phyloP scores from a whole-genome alignment of 2,888 invertebrate species.

The Cephalotes varians region DNA sequence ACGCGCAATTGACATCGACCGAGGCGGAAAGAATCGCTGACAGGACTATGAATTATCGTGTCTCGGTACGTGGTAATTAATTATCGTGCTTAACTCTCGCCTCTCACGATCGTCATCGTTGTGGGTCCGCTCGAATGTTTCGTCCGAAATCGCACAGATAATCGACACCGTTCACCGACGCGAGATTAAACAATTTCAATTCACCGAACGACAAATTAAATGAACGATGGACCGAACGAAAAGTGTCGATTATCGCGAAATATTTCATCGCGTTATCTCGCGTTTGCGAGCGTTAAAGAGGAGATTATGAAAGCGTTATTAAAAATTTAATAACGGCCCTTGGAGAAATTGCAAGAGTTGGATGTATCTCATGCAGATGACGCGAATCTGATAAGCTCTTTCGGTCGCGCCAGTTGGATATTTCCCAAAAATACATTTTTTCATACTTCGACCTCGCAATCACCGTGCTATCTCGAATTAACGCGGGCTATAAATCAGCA shows the following conservation, averaged over 20 bases:
- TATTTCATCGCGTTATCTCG: conserved; percentile 25
- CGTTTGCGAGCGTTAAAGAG: conserved; percentile 15
- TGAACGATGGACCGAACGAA: conserved; percentile 10
- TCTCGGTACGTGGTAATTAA: conserved; percentile 58
- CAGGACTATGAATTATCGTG: conserved; percentile 67
- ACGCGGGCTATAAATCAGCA: conserved; percentile 72
- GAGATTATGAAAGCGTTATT: conserved; percentile 35
- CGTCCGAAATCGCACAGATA: conserved; percentile 8
- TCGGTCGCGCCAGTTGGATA: conserved; percentile 48
- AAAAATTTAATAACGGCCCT: conserved; percentile 47
- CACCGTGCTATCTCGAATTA: conserved; percentile 71
- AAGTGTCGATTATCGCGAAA: conserved; percentile 29
- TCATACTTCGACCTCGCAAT: conserved; percentile 66
- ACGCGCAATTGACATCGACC: conserved; percentile 74
- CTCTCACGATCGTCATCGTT: conserved; percentile 24
- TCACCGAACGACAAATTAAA: conserved; percentile 33
- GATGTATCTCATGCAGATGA: conserved; percentile 29
- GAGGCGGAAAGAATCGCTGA: conserved; percentile 72
- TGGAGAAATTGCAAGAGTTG: conserved; percentile 38
- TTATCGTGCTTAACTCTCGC: conserved; percentile 42
- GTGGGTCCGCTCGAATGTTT: conserved; percentile 6
- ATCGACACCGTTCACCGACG: background rate
- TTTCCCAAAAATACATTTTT: conserved; percentile 71
- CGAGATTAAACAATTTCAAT: conserved; percentile 37
- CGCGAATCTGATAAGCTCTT: conserved; percentile 62